Evolutionary conservation across 2,113 vertebrate genomes (phyloP).

Genomic region (Capreolus pygargus): DNA sequence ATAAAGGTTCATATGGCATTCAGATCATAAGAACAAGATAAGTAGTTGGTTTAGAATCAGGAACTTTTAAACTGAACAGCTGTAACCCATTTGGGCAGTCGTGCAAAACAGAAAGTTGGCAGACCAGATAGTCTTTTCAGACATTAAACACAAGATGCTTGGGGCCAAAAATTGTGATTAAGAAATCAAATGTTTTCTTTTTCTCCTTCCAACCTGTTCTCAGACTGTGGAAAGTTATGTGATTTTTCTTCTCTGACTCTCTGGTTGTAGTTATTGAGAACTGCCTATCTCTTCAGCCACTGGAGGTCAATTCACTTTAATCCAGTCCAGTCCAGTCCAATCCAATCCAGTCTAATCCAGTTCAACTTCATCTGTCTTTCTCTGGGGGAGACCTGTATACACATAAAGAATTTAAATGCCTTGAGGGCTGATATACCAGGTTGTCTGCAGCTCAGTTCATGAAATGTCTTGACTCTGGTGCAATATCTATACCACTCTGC

Average conservation of each 20-base stretch:
- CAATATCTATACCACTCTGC: not conserved
- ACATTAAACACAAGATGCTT: slow-evolving; percentile 62
- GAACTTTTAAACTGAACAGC: slow-evolving; percentile 57
- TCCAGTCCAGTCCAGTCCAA: not conserved
- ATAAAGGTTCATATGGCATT: not conserved
- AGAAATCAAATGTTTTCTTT: slow-evolving; percentile 75
- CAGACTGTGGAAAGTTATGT: slow-evolving; percentile 62
- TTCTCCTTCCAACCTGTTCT: slow-evolving; percentile 57
- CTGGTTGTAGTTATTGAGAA: slow-evolving; percentile 47
- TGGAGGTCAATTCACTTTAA: slow-evolving; percentile 31
- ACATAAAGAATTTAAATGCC: not conserved
- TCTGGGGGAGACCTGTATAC: not conserved
- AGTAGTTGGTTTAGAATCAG: slow-evolving; percentile 56
- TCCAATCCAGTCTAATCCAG: not conserved
- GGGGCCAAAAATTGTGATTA: slow-evolving; percentile 68
- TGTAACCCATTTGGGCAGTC: slow-evolving; percentile 70
- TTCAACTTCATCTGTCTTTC: not conserved
- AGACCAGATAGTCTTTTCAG: slow-evolving; percentile 57
- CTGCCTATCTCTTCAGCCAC: slow-evolving; percentile 31
- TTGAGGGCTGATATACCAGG: not conserved
- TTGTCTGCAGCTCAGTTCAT: not conserved
- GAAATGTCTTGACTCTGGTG: not conserved
- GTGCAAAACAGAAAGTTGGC: slow-evolving; percentile 73
- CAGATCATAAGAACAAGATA: slow-evolving; percentile 25
- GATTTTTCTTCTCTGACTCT: slow-evolving; percentile 56